phyloP scores from a whole-genome alignment of 2,888 invertebrate species.

The Drosophila ustulata region DNA sequence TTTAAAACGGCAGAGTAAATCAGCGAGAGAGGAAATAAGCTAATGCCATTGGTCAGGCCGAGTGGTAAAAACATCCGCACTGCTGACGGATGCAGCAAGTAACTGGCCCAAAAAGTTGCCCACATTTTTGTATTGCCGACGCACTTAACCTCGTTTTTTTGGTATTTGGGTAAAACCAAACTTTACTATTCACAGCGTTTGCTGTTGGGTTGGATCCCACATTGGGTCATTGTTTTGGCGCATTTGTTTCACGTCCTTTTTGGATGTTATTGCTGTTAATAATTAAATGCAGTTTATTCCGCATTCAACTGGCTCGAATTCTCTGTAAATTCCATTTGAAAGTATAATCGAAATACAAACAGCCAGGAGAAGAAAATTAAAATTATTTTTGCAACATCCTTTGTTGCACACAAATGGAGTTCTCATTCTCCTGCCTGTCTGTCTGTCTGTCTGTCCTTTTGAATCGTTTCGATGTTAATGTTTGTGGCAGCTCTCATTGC shows the following conservation, averaged over 20 bases:
- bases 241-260: slow-evolving; percentile 10
- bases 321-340: slow-evolving; percentile 72
- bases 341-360: slow-evolving; percentile 74
- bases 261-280: slow-evolving; percentile 52
- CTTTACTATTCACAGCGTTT: slow-evolving; percentile 26
- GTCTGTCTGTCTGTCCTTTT: slow-evolving; percentile 14
- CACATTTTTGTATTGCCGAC: slow-evolving; percentile 36
- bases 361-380: slow-evolving; percentile 36
- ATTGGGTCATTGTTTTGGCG: slow-evolving; percentile 21
- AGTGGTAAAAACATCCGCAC: slow-evolving; percentile 14
- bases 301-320: slow-evolving; percentile 53
- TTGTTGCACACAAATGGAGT: slow-evolving; percentile 8
- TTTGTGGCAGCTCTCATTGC: slow-evolving; percentile 43
- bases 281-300: slow-evolving; percentile 74
- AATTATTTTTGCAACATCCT: slow-evolving; percentile 56
- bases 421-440: neutral
- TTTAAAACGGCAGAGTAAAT: neutral
- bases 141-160: slow-evolving; percentile 63
- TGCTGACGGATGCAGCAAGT: slow-evolving; percentile 38
- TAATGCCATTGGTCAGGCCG: neutral
- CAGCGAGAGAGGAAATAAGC: neutral
- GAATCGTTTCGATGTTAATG: slow-evolving; percentile 67
- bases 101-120: slow-evolving; percentile 8
- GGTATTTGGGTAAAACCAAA: slow-evolving; percentile 16
- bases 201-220: slow-evolving; percentile 25